These are phyloP conservation scores for Caenorhabditis wallacei DNA, from an alignment of 2,888 invertebrate species.

Conservation along the genomic window DNA sequence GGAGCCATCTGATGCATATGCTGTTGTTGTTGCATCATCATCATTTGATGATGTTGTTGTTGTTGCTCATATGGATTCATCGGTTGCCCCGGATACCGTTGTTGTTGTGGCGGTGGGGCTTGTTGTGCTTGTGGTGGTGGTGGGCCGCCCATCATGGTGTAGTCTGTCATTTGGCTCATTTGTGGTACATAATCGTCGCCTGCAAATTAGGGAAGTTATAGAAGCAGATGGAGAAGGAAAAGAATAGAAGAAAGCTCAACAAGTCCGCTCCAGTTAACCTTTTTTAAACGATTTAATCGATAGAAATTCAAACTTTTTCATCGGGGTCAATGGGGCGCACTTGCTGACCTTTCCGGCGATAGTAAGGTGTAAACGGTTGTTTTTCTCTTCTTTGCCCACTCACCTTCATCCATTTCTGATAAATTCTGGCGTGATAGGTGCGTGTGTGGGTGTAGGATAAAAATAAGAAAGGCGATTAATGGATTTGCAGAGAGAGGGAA, in stretches of 20 bases:
- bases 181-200: conserved; percentile 82
- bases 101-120: conserved; percentile 25
- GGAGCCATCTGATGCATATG: conserved; percentile 58
- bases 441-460: not conserved
- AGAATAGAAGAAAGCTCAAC: too few relatives aligned
- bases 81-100: conserved; percentile 49
- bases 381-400: not conserved
- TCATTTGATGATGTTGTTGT: conserved; percentile 61
- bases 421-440: conserved; percentile 15
- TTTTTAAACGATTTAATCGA: too few relatives aligned
- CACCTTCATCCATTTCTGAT: conserved; percentile 61
- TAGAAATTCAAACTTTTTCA: not conserved
- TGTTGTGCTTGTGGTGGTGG: conserved; percentile 26
- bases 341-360: too few relatives aligned
- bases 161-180: conserved; percentile 78
- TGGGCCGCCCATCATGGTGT: conserved; percentile 65
- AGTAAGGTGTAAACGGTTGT: too few relatives aligned
- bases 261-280: too few relatives aligned
- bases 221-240: not conserved
- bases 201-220: conserved; percentile 21
- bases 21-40: conserved; percentile 70
- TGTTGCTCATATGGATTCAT: conserved; percentile 73
- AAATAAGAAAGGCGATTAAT: conserved; percentile 9
- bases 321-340: not conserved
- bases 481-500: conserved; percentile 4